phyloP scores from a whole-genome alignment of 2,888 invertebrate species.

The Drosophila stalkeri region DNA sequence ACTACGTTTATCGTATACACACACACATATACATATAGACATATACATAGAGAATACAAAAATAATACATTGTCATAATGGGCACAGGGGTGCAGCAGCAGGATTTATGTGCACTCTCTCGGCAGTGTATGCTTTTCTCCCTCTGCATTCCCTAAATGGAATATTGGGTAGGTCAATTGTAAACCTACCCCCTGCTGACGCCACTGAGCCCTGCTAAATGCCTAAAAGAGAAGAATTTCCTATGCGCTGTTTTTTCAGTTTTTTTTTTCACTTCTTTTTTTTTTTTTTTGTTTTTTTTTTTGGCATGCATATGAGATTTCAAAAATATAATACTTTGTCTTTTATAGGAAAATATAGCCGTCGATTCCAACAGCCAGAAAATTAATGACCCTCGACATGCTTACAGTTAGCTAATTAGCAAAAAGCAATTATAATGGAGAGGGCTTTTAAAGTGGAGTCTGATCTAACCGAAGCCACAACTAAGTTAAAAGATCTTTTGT shows the following conservation, averaged over 20 bases:
- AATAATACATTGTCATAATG: constrained; percentile 23
- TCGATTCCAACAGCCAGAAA: background rate
- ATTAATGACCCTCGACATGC: background rate
- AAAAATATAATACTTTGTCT: constrained; percentile 67
- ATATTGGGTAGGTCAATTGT: background rate
- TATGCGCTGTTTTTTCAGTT: constrained; percentile 11
- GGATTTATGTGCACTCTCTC: background rate
- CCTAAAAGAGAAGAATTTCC: constrained; percentile 25
- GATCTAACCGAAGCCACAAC: background rate
- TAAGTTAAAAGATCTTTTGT: background rate
- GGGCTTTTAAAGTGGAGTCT: background rate
- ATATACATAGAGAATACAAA: constrained; percentile 14
- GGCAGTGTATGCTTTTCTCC: background rate
- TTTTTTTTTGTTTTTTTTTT: constrained; percentile 32
- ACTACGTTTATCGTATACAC: constrained; percentile 26
- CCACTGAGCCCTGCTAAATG: constrained; percentile 37
- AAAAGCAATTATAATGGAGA: too few relatives aligned
- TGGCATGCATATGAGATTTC: constrained; percentile 68
- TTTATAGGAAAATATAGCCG: constrained; percentile 32
- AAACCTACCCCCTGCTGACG: background rate
- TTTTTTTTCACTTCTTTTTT: constrained; percentile 8
- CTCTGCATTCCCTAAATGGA: background rate
- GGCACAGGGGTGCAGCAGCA: constrained; percentile 11
- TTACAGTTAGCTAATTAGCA: constrained; percentile 9
- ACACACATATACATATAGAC: constrained; percentile 1